Conservation (phyloP, 2,888 invertebrate genomes). For the Odontocolon sp. region DNA sequence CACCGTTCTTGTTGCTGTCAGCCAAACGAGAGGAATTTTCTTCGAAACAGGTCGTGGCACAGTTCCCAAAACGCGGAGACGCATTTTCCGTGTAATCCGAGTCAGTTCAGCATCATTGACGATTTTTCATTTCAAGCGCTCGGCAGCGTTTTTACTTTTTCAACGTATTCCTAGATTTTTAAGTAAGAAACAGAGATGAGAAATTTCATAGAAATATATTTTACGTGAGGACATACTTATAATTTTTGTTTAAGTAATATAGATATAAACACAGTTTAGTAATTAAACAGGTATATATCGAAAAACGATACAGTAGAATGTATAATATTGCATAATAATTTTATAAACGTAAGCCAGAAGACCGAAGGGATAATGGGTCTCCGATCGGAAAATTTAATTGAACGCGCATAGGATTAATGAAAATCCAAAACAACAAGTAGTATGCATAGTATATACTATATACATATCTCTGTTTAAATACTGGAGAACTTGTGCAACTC, state of each 20-base stretch:
- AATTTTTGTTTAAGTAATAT: too few species aligned
- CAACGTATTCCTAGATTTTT: not conserved
- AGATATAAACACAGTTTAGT: too few species aligned
- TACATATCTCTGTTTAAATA: not conserved
- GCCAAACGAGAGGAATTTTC: conserved; percentile 32
- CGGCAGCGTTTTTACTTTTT: not conserved
- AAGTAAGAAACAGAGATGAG: too few species aligned
- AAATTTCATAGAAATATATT: too few species aligned
- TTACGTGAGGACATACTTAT: too few species aligned
- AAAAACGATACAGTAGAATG: too few species aligned
- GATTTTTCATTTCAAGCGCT: not conserved
- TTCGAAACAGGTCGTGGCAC: conserved; percentile 38
- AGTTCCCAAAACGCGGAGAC: conserved; percentile 14
- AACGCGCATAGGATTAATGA: not conserved
- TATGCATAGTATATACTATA: not conserved
- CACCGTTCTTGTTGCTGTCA: conserved; percentile 39
- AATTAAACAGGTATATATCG: too few species aligned
- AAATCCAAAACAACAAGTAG: conserved; percentile 8
- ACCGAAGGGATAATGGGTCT: not conserved
- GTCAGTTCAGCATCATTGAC: too few species aligned
- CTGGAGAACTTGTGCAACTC: not conserved
- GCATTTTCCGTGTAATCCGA: too few species aligned
- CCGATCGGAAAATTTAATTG: conserved; percentile 12
- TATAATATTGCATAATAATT: too few species aligned
- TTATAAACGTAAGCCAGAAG: not conserved